Percentiles rank a stretch among this genome's conserved stretches.
These are phyloP conservation scores for Butastur rufipennis DNA, from an alignment of 2,113 vertebrate genomes.

Conservation along the genomic window DNA sequence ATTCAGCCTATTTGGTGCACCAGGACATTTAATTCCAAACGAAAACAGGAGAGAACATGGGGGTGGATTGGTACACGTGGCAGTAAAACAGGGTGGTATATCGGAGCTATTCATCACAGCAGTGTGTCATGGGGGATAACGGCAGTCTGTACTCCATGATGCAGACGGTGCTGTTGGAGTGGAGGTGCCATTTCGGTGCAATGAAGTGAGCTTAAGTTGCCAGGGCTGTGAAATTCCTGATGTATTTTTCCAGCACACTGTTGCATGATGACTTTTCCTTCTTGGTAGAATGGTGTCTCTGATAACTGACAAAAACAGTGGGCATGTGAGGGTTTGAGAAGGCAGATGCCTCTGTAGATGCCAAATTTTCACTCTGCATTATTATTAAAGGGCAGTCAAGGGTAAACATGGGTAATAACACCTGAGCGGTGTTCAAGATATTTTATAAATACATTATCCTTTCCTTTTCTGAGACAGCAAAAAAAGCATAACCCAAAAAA, in stretches of 20 bases:
- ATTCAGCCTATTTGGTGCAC: not conserved
- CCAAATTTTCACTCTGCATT: not conserved
- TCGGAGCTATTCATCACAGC: not conserved
- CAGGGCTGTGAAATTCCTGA: not conserved
- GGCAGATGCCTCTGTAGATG: not conserved
- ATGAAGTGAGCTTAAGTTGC: not conserved
- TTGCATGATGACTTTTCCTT: not conserved
- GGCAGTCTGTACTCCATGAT: not conserved
- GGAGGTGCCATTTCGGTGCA: not conserved
- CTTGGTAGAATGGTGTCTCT: not conserved
- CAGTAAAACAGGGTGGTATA: not conserved
- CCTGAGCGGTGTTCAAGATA: not conserved
- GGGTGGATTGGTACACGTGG: fast-evolving
- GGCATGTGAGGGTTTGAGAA: not conserved
- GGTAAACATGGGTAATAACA: not conserved
- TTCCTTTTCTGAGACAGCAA: not conserved
- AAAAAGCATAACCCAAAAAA: not conserved
- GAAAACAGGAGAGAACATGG: not conserved
- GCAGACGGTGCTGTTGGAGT: not conserved
- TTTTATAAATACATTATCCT: not conserved
- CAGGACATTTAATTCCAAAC: not conserved
- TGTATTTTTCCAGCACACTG: not conserved
- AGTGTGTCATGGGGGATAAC: fast-evolving
- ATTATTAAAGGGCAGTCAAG: not conserved
- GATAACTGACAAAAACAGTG: not conserved